Percentiles rank a stretch among this genome's conserved stretches.
Conservation (phyloP, 1,140 invertebrate genomes). For the Dreissena polymorpha region DNA sequence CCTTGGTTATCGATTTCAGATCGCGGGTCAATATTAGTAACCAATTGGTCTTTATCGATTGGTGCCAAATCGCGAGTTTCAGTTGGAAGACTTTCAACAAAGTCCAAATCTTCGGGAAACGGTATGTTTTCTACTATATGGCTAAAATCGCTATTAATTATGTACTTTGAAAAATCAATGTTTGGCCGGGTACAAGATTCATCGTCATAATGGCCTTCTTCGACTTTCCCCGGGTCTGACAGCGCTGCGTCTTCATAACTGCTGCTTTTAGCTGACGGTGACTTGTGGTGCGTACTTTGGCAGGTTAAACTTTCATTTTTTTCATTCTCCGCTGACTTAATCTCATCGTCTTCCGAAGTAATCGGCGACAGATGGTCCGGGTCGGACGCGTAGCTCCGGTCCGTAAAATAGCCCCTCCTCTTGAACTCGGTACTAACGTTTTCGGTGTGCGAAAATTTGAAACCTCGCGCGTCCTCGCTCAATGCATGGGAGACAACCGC, state of each 20-base stretch:
- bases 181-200: background rate
- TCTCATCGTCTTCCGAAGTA: conserved; percentile 38
- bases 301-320: background rate
- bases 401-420: conserved; percentile 38
- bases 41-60: conserved; percentile 28
- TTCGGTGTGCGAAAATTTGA: conserved; percentile 50
- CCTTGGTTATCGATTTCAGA: conserved; percentile 24
- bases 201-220: background rate
- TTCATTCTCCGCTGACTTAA: background rate
- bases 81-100: background rate
- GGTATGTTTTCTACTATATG: conserved; percentile 13
- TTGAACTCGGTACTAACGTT: conserved; percentile 46
- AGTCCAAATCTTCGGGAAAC: conserved; percentile 16
- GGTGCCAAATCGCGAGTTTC: background rate
- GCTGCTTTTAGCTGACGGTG: conserved; percentile 1
- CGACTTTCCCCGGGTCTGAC: conserved; percentile 18
- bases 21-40: conserved; percentile 8
- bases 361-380: conserved; percentile 43
- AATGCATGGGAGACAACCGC: conserved; percentile 45
- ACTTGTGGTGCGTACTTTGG: background rate
- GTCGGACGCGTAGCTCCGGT: conserved; percentile 39
- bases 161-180: conserved; percentile 53
- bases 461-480: conserved; percentile 41
- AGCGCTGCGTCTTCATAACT: conserved; percentile 35
- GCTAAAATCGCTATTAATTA: conserved; percentile 30